phyloP scores from a whole-genome alignment of 2,113 vertebrate genomes.

The Leptodactylus fuscus region DNA sequence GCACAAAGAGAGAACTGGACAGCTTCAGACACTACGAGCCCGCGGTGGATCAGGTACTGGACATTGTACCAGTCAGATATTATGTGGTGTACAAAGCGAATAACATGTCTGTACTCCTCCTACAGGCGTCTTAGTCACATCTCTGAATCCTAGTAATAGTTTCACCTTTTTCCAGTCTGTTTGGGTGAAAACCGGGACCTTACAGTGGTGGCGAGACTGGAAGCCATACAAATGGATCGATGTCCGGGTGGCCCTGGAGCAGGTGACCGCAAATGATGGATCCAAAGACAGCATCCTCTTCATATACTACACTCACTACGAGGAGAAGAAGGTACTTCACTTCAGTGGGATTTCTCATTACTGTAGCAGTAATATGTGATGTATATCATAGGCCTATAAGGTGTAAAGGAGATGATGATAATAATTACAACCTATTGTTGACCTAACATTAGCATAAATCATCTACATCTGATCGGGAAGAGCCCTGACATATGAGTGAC shows the following conservation, averaged over 20 bases:
- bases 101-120: no score
- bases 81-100: no score
- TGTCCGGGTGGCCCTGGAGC: conserved; percentile 91
- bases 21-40: conserved; percentile 94
- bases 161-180: conserved; percentile 78
- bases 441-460: no score
- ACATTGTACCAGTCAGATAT: neutral
- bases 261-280: conserved; percentile 89
- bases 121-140: no score
- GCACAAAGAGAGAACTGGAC: conserved; percentile 90
- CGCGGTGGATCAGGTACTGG: conserved; percentile 89
- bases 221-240: conserved; percentile 95
- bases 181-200: conserved; percentile 93
- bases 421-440: no score
- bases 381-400: no score
- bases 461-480: no score
- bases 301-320: conserved; percentile 90
- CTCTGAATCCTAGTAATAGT: neutral
- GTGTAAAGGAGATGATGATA: no score
- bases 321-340: conserved; percentile 89
- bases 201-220: conserved; percentile 98
- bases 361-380: no score
- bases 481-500: no score
- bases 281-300: conserved; percentile 93
- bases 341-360: neutral